These are phyloP conservation scores for Meandrusa payeni DNA, from an alignment of 2,888 invertebrate species.

Conservation along the genomic window DNA sequence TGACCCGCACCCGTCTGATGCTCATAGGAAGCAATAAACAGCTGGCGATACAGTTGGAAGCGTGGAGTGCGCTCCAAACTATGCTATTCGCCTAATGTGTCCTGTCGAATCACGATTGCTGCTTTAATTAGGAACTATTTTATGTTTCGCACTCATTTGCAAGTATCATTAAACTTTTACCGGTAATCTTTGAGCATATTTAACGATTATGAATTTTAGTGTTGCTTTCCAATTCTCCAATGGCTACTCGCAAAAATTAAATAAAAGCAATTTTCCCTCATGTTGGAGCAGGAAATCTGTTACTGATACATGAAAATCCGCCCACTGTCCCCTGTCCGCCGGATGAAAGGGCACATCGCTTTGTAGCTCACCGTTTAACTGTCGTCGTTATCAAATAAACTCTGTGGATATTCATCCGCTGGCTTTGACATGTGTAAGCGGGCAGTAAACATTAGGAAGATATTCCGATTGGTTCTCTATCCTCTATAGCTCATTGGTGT, in stretches of 20 bases:
- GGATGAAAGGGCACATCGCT: constrained; percentile 71
- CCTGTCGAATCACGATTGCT: constrained; percentile 5
- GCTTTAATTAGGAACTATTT: too few relatives aligned
- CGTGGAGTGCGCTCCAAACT: constrained; percentile 34
- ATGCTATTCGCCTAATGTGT: constrained; percentile 14
- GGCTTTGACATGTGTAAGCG: constrained; percentile 36
- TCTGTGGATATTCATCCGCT: constrained; percentile 42
- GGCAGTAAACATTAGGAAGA: constrained; percentile 35
- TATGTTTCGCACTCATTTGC: too few relatives aligned
- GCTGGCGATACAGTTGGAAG: constrained; percentile 56
- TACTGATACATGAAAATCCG: constrained; percentile 75
- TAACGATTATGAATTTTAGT: too few relatives aligned
- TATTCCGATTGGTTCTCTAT: constrained; percentile 37
- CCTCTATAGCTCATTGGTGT: constrained; percentile 56
- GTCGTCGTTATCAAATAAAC: constrained; percentile 54
- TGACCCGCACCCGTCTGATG: constrained; percentile 72
- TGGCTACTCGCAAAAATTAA: constrained; percentile 33
- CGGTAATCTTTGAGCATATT: too few relatives aligned
- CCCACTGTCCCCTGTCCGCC: constrained; percentile 71
- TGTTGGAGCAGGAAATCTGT: constrained; percentile 72
- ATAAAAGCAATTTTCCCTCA: constrained; percentile 53
- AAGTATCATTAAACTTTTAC: too few relatives aligned
- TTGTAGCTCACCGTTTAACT: constrained; percentile 70
- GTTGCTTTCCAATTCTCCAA: too few relatives aligned
- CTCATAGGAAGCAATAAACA: constrained; percentile 73